Evolutionary conservation across 1,140 invertebrate species (phyloP), one percentile per base, ranked within the genome.

Genomic region (Vollenhovia emeryi): DNA sequence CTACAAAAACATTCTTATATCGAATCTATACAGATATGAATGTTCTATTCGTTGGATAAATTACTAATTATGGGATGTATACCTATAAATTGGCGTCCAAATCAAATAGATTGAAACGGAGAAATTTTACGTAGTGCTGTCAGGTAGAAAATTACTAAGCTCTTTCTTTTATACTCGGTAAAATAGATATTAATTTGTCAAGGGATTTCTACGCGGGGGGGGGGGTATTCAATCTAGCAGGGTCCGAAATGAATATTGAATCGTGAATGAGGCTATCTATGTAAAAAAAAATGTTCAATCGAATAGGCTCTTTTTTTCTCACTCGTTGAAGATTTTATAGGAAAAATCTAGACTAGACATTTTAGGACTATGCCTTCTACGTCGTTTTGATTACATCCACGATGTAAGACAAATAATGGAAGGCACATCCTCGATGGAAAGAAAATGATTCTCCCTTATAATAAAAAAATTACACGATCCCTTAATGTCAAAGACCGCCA

Each of bases 381-480:
- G 80, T 18, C 21, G 66, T 79, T 52, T 68, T 50, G 59, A 55
- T 74, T 86, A 50, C 40, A 43, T 80, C 50, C 13, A 60, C 21
- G 64, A 75, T n/a, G 40, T 36, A 76, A 75, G 21, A 73, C 30
- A n/a, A 84, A 43, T 86, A 87, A 85, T 80, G 60, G 86, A 92
- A 92, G 90, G 91, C 91, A 92, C 89, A 62, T 88, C 88, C 86
- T 80, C 85, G 82, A 91, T 89, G 69, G 82, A 87, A 75, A 88
- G 66, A 88, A 87, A 74, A 55, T 59, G 64, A 83, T 68, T 30
- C 18, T 80, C 13, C 0, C 1, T 50, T 69, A 21, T 33, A 11
- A 18, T 6, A 27, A 66, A 55, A n/a, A 9, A 69, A 45, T n/a
- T n/a, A 43, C 13, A 24, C 18, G 50, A 36, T 75, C 1, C 8